Percentiles rank a stretch among this genome's conserved stretches.
phyloP scores from a whole-genome alignment of 1,140 invertebrate species.

The Periplaneta americana region DNA sequence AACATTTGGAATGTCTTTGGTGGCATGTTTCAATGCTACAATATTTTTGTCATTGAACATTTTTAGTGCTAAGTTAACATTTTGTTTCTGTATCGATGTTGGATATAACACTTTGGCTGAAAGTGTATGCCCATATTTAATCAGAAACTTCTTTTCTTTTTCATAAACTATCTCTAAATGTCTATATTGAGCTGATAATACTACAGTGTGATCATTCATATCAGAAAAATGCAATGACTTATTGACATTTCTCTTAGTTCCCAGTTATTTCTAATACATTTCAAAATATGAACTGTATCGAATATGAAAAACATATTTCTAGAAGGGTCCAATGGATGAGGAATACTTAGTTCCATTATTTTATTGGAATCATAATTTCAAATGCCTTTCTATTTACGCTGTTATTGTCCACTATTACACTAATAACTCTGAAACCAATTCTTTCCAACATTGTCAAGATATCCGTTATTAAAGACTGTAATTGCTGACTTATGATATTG shows the following conservation, averaged over 20 bases:
- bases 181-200: not conserved
- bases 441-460: not conserved
- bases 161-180: not conserved
- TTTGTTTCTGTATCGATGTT: not conserved
- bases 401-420: not conserved
- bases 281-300: not conserved
- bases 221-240: not conserved
- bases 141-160: not conserved
- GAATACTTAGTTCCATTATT: not conserved
- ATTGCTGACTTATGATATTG: not conserved
- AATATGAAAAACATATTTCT: not conserved
- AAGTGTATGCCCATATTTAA: not conserved
- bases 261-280: not conserved
- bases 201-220: not conserved
- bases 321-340: not conserved
- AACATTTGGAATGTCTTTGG: not conserved
- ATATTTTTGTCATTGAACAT: too few species aligned
- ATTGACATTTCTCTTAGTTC: not conserved
- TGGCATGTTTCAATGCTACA: not conserved
- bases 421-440: not conserved
- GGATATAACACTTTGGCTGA: not conserved
- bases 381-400: not conserved
- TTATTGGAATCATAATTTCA: not conserved
- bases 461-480: not conserved
- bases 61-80: not conserved